Base-by-base conservation (phyloP, 2,113 vertebrate genomes). In the Neolamprologus devosi region DNA sequence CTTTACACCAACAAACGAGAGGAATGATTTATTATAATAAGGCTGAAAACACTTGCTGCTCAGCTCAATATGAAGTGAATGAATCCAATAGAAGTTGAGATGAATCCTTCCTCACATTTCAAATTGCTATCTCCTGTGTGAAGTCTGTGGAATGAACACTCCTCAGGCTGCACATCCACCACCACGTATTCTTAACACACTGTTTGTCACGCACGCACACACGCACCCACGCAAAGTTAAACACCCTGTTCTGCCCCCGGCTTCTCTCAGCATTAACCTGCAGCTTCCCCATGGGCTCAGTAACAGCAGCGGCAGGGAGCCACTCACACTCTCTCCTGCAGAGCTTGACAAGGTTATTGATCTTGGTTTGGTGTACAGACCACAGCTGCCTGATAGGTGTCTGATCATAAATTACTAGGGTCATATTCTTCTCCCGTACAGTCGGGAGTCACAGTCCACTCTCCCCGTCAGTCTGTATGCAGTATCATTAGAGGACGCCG, bases 341-440 rank as follows among this genome's bases (percentile, higher is more conserved):
- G 70, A 80, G 75, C 80, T 3, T 26, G 84, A 89, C 85, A 78
- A 65, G 80, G 58, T 85, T 91, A 91, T 92, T 80, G 92, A 92
- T 92, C 85, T 47, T 47, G 7, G 58, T 87, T 88, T 86, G 47
- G 84, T 53, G 80, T 82, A 83, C 80, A 58, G 63, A 65, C 28
- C 47, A 68, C 85, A 84, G 84, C 81, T 83, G 68, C 60, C 88
- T 86, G 83, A 89, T 53, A 33, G 79, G 85, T 82, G 55, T 85
- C 73, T 81, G 58, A 88, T 89, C 63, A 73, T 57, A 78, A 89
- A 83, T 89, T 63, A 75, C 54, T 65, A 33, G 2, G 40, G 58
- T 47, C 10, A 40, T 4, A 79, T 63, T 73, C 68, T 42, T 87
- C 53, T 79, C 78, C 73, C 9, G 10, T n/a, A 78, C 4, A 30